phyloP scores from a whole-genome alignment of 1,140 invertebrate genomes.

The Papilio polyxenes region DNA sequence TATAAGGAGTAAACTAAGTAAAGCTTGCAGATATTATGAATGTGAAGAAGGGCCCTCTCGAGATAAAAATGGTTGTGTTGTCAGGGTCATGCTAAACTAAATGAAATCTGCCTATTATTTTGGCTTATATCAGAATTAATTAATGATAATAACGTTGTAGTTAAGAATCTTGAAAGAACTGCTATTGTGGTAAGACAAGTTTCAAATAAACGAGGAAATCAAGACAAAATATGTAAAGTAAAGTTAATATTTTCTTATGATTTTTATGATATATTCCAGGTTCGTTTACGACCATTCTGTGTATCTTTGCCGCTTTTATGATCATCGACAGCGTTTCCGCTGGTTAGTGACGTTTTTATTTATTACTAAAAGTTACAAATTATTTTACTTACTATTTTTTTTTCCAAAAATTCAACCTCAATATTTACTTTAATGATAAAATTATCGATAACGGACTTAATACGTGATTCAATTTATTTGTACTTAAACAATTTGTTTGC shows the following conservation, averaged over 20 bases:
- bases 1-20: neutral
- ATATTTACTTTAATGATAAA: too few relatives aligned
- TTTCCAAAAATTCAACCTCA: too few relatives aligned
- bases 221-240: neutral
- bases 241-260: neutral
- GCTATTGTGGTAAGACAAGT: neutral
- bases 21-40: neutral
- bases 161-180: neutral
- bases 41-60: too few relatives aligned
- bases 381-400: too few relatives aligned
- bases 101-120: too few relatives aligned
- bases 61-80: too few relatives aligned
- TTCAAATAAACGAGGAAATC: neutral
- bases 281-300: constrained; percentile 53
- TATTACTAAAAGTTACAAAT: neutral
- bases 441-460: too few relatives aligned
- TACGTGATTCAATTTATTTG: too few relatives aligned
- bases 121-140: too few relatives aligned
- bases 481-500: too few relatives aligned
- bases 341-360: constrained; percentile 46
- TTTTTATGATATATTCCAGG: constrained; percentile 44
- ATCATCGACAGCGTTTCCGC: constrained; percentile 51
- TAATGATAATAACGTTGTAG: too few relatives aligned
- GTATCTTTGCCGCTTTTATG: constrained; percentile 48
- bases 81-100: too few relatives aligned